Evolutionary conservation across 1,140 invertebrate genomes (phyloP).

Genomic region (Heliconius eleuchia): DNA sequence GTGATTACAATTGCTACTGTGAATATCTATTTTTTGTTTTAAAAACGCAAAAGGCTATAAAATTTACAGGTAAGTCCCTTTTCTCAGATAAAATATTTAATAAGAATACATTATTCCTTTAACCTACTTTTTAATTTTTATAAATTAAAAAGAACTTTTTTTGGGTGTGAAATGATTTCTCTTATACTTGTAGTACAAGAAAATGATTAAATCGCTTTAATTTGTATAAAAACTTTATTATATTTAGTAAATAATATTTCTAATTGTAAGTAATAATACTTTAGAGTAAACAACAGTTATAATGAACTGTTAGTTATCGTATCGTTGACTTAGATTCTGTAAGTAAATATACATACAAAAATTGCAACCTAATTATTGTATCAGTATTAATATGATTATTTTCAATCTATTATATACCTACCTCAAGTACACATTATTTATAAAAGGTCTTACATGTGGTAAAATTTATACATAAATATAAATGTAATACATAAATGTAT

Average conservation of each 20-base stretch:
- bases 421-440: neutral
- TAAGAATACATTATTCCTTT: neutral
- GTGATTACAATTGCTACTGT: conserved; percentile 12
- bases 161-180: neutral
- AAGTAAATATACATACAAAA: neutral
- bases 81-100: neutral
- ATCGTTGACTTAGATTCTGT: neutral
- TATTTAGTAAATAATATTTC: neutral
- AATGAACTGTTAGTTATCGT: neutral
- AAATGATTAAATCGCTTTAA: neutral
- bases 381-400: neutral
- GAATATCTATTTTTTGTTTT: neutral
- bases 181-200: neutral
- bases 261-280: neutral
- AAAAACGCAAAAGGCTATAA: neutral
- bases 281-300: conserved; percentile 2
- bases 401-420: neutral
- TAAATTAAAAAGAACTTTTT: neutral
- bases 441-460: neutral
- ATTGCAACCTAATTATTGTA: neutral
- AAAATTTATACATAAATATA: neutral
- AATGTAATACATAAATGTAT: too few species aligned
- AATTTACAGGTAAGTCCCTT: conserved; percentile 14
- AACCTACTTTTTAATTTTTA: neutral
- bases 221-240: neutral